Conservation (phyloP, 1,140 invertebrate genomes). For the Epicauta chinensis region DNA sequence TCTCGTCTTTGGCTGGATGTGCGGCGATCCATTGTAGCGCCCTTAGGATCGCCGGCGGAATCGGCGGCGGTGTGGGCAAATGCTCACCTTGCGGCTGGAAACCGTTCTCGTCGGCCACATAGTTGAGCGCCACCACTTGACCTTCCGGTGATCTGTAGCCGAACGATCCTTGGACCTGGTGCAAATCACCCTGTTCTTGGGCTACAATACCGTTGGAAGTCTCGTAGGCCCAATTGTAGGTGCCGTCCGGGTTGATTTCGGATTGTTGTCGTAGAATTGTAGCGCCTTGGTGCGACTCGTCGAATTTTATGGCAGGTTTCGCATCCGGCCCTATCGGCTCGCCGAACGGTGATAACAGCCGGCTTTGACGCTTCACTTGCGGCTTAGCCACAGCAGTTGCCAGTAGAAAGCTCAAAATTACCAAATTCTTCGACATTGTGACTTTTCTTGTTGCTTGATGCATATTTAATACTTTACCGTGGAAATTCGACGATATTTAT, state of each 20-base stretch:
- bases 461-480: too few relatives aligned
- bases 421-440: too few relatives aligned
- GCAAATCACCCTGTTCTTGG: conserved; percentile 40
- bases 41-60: conserved; percentile 37
- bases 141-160: conserved; percentile 40
- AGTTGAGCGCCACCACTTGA: conserved; percentile 43
- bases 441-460: too few relatives aligned
- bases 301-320: too few relatives aligned
- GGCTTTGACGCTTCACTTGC: background rate
- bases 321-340: too few relatives aligned
- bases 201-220: conserved; percentile 49
- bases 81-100: conserved; percentile 49
- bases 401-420: too few relatives aligned
- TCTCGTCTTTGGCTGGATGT: too few relatives aligned
- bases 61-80: conserved; percentile 48
- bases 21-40: conserved; percentile 39
- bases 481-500: too few relatives aligned
- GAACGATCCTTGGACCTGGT: conserved; percentile 11
- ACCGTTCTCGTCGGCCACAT: conserved; percentile 51
- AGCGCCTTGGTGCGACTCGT: background rate
- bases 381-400: too few relatives aligned
- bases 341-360: background rate
- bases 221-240: conserved; percentile 37
- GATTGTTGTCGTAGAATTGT: conserved; percentile 5
- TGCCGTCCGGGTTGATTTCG: conserved; percentile 6